Conservation (phyloP, 2,888 invertebrate genomes). For the Eupithecia dodoneata region DNA sequence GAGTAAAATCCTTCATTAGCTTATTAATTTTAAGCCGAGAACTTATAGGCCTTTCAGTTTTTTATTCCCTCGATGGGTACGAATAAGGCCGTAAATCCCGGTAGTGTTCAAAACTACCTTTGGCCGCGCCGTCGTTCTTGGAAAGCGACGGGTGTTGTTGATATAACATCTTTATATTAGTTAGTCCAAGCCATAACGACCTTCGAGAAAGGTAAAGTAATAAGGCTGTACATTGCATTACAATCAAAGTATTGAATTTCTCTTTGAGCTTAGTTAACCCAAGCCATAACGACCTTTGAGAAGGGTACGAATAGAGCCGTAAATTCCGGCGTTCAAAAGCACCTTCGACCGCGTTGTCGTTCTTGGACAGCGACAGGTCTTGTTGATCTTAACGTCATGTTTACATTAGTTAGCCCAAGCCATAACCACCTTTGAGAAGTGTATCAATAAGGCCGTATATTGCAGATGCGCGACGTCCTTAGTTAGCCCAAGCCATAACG, state of each 20-base stretch:
- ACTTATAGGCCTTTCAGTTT: background rate
- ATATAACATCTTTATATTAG: background rate
- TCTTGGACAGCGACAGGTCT: too few species aligned
- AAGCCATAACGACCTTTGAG: background rate
- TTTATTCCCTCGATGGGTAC: too few species aligned
- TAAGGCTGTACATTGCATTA: background rate
- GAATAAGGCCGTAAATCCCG: too few species aligned
- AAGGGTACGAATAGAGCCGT: background rate
- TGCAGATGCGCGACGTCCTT: background rate
- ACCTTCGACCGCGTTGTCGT: too few species aligned
- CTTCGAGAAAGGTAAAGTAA: background rate
- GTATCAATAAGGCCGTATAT: background rate
- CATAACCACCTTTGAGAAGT: background rate
- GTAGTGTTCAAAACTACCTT: too few species aligned
- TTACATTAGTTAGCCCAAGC: conserved; percentile 1
- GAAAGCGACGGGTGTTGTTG: too few species aligned
- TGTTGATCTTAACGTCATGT: too few species aligned
- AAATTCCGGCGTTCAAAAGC: too few species aligned
- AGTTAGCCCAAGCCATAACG: too few species aligned
- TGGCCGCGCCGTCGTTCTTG: too few species aligned
- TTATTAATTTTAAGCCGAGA: background rate
- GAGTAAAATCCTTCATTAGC: background rate
- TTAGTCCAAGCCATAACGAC: background rate
- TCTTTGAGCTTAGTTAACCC: background rate
- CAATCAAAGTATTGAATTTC: background rate